Evolutionary conservation across 2,113 vertebrate genomes (phyloP).

Genomic region (Centropristis striata): DNA sequence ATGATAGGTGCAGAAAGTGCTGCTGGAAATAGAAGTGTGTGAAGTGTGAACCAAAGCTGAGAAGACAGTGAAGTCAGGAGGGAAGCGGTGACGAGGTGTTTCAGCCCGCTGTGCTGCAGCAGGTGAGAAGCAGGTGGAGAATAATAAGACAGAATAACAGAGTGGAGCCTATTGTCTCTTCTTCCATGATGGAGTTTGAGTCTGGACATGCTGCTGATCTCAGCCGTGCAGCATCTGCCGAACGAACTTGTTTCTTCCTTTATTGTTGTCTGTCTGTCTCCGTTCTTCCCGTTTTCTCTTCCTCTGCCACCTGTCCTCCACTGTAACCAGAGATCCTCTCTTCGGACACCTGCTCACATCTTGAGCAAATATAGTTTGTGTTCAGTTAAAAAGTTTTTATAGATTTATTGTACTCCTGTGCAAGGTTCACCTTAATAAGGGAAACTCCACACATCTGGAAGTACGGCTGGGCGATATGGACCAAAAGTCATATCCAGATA

Average conservation of each 20-base stretch:
- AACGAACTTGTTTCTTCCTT: background rate
- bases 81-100: background rate
- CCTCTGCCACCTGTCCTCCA: constrained; percentile 50
- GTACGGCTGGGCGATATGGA: too few species aligned
- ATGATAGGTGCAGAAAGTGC: background rate
- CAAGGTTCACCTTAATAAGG: too few species aligned
- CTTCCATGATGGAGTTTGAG: background rate
- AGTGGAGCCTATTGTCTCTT: background rate
- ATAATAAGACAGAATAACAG: background rate
- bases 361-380: background rate
- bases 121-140: background rate
- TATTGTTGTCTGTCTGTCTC: background rate
- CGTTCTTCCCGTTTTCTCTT: background rate
- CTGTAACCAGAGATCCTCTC: constrained; percentile 43
- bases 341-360: constrained; percentile 22
- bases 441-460: too few species aligned
- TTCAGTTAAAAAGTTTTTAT: background rate
- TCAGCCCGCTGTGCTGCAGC: background rate
- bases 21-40: background rate
- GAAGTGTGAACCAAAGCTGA: constrained; percentile 2
- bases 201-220: background rate
- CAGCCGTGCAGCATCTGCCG: background rate
- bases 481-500: too few species aligned
- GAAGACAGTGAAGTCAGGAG: background rate
- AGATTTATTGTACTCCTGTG: background rate